phyloP scores from a whole-genome alignment of 2,113 vertebrate genomes.

The Toxotes jaculatrix region DNA sequence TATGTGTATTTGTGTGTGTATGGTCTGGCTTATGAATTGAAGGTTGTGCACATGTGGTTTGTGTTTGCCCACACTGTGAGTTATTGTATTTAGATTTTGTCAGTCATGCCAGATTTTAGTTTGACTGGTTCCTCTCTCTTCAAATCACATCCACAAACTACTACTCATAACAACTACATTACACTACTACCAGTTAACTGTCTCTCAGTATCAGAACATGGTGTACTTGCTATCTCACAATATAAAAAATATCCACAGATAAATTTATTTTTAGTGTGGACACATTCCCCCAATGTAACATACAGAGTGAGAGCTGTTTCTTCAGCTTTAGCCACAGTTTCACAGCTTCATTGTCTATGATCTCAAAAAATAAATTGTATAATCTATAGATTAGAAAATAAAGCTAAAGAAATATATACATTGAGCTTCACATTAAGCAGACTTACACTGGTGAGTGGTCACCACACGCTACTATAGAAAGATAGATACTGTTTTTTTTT shows the following conservation, averaged over 20 bases:
- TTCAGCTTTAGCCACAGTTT: slow-evolving; percentile 7
- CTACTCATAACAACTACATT: not conserved
- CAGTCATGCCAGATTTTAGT: not conserved
- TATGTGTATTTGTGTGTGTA: not conserved
- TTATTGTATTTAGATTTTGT: too few species aligned
- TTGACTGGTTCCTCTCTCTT: not conserved
- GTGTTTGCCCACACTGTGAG: too few species aligned
- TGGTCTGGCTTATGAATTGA: too few species aligned
- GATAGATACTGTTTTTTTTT: too few species aligned
- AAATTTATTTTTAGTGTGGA: slow-evolving; percentile 39
- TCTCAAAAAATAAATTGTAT: not conserved
- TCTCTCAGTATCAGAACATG: slow-evolving; percentile 33
- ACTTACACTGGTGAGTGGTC: not conserved
- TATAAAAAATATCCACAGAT: slow-evolving; percentile 42
- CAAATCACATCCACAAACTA: not conserved
- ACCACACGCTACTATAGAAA: not conserved
- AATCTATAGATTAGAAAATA: not conserved
- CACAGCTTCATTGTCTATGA: not conserved
- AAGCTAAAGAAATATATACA: too few species aligned
- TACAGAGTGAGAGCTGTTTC: slow-evolving; percentile 4
- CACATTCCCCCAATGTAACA: slow-evolving; percentile 21
- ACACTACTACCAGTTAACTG: not conserved
- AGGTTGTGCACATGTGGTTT: not conserved
- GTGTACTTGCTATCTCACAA: slow-evolving; percentile 4
- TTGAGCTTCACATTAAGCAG: too few species aligned